phyloP scores from a whole-genome alignment of 2,888 invertebrate genomes.

The Troides aeacus region DNA sequence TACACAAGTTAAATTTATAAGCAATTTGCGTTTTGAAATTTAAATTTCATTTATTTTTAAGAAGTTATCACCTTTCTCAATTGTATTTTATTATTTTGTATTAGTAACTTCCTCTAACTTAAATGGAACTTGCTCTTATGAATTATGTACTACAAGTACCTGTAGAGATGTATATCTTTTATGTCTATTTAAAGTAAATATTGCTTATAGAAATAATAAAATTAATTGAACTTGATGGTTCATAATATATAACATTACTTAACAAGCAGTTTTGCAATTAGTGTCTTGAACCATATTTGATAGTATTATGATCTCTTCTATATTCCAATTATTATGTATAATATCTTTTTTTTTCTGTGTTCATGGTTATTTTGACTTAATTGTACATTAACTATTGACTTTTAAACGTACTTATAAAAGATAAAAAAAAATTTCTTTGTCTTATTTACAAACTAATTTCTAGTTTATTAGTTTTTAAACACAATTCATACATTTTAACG shows the following conservation, averaged over 20 bases:
- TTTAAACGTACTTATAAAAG: slow-evolving; percentile 6
- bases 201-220: not conserved
- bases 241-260: not conserved
- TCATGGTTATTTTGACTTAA: not conserved
- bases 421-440: not conserved
- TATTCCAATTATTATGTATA: slow-evolving; percentile 11
- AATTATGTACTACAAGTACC: slow-evolving; percentile 1
- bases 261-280: not conserved
- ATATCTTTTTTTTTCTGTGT: slow-evolving; percentile 9
- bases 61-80: too few relatives aligned
- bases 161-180: not conserved
- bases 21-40: too few relatives aligned
- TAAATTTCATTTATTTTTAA: too few relatives aligned
- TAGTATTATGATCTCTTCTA: slow-evolving; percentile 12
- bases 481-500: not conserved
- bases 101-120: not conserved
- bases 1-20: too few relatives aligned
- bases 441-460: not conserved
- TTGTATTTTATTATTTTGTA: not conserved
- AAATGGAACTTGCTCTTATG: not conserved
- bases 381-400: slow-evolving; percentile 7
- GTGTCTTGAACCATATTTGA: not conserved
- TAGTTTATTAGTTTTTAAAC: not conserved
- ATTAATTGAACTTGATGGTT: not conserved
- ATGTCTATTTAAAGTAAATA: not conserved